Evolutionary conservation across 2,888 invertebrate genomes (phyloP), one percentile per base, ranked within the genome.

Genomic region (Brachycybe producta): DNA sequence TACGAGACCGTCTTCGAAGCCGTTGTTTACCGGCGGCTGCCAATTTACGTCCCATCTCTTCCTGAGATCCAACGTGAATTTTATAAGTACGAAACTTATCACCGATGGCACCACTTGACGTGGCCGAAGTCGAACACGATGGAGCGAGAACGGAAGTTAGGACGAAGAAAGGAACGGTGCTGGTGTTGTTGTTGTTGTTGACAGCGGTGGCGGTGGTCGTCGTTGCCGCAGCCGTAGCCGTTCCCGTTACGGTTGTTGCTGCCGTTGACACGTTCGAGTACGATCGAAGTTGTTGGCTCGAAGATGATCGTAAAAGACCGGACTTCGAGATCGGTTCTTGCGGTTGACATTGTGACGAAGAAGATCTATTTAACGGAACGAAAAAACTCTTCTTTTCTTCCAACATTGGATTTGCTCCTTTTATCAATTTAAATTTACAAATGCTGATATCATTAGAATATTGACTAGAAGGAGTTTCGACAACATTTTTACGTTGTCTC

Each of bases 311-410:
- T n/a, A n/a, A n/a, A n/a, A n/a, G n/a, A n/a, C n/a, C n/a, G n/a
- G n/a, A n/a, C n/a, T n/a, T n/a, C n/a, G n/a, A n/a, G n/a, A n/a
- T n/a, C n/a, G n/a, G n/a, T n/a, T n/a, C n/a, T n/a, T n/a, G n/a
- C n/a, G 26, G 13, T 17, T 38, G 39, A 8, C 17, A 17, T 15
- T 38, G 39, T 13, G 39, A 8, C 5, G 5, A 8, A 8, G 45
- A 34, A 5, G 17, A 7, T 45, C 32, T 11, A 1, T 51, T 51
- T 17, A 53, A 21, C 26, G 53, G 51, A 13, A 90, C 86, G 0
- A 86, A 86, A 0, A 90, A 72, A 79, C 87, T 87, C 66, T 90
- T 90, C 68, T 90, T 90, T 62, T 90, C 88, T 64, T 90, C 86
- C 42, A 90, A 64, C 52, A 81, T 81, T 0, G 90, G 90, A 57